phyloP scores from a whole-genome alignment of 2,113 vertebrate species.

The Addax nasomaculatus region DNA sequence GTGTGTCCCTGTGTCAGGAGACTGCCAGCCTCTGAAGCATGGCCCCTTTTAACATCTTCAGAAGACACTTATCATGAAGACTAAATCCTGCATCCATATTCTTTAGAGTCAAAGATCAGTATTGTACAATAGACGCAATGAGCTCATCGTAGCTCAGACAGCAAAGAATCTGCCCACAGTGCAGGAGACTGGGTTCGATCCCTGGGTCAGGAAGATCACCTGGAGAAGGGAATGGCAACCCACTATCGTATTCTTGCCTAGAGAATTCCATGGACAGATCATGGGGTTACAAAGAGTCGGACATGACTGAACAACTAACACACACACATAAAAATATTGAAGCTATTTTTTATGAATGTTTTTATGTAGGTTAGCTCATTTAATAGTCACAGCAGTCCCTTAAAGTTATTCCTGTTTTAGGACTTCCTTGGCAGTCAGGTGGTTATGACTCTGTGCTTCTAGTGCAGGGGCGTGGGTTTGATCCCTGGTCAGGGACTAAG shows the following conservation, averaged over 20 bases:
- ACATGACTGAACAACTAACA: neutral
- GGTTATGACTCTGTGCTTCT: neutral
- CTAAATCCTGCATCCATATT: neutral
- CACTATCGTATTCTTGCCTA: neutral
- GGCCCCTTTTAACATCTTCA: neutral
- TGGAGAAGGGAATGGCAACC: neutral
- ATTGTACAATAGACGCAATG: neutral
- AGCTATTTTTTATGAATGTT: neutral
- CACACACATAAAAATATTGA: neutral
- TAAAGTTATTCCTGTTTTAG: neutral
- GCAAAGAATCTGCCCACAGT: neutral
- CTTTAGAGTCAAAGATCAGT: neutral
- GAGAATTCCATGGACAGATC: neutral
- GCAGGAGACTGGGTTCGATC: neutral
- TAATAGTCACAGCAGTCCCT: neutral
- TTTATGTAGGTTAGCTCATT: neutral
- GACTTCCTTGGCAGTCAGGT: neutral
- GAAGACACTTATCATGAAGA: neutral
- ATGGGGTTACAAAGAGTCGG: neutral
- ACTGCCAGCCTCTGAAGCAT: neutral
- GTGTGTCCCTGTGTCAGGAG: neutral
- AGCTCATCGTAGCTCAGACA: neutral
- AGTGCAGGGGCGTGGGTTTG: neutral
- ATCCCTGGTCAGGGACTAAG: neutral
- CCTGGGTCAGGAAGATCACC: neutral